phyloP scores from a whole-genome alignment of 1,140 invertebrate genomes.

The Aphelenchoides avenae region DNA sequence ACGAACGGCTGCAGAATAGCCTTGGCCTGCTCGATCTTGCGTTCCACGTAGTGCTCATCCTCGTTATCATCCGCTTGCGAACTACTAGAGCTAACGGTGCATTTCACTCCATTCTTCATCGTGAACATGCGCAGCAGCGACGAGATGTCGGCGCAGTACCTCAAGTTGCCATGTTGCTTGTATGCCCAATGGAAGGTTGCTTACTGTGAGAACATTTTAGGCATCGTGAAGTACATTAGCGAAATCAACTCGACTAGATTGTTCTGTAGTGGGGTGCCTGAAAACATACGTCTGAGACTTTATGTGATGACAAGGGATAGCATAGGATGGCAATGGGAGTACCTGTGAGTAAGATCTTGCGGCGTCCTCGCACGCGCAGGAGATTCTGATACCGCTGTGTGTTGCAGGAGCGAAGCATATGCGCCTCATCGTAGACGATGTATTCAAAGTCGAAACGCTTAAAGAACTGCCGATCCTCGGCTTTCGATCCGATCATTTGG shows the following conservation, averaged over 20 bases:
- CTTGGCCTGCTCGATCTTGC: conserved; percentile 73
- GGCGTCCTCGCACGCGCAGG: conserved; percentile 68
- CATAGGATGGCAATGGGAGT: too few relatives aligned
- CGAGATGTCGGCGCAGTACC: conserved; percentile 80
- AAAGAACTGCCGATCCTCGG: conserved; percentile 84
- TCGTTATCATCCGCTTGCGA: not conserved
- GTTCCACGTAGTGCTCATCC: conserved; percentile 31
- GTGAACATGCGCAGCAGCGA: conserved; percentile 70
- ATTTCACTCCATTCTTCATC: conserved; percentile 10
- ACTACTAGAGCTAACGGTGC: not conserved
- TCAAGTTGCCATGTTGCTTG: conserved; percentile 60
- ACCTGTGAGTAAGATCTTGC: conserved; percentile 62
- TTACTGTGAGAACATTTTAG: conserved; percentile 73
- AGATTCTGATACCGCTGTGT: conserved; percentile 78
- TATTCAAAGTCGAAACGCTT: conserved; percentile 80
- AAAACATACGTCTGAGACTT: too few relatives aligned
- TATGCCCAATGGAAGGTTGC: not conserved
- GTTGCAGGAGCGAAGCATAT: conserved; percentile 95
- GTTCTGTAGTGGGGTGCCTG: conserved; percentile 77
- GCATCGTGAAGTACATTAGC: conserved; percentile 89
- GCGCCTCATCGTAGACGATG: conserved; percentile 91
- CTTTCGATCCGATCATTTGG: conserved; percentile 68
- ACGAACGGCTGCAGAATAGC: conserved; percentile 93
- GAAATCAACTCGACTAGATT: conserved; percentile 92
- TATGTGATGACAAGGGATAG: too few relatives aligned